Conservation (phyloP, 2,113 vertebrate species). For the Chelonoidis abingdonii region DNA sequence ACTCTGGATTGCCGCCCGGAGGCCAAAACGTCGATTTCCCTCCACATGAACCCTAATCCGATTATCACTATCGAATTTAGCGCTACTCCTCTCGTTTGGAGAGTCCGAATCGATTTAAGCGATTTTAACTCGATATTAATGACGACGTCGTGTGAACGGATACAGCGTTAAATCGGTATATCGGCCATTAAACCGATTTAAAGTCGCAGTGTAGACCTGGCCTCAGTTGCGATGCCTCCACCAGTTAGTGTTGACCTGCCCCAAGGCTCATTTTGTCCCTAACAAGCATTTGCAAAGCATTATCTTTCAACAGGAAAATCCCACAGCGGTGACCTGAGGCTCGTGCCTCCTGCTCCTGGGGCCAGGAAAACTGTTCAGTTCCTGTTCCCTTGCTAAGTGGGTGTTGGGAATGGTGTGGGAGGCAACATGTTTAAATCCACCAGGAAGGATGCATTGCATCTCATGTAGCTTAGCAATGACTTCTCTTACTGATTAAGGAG, state of each 20-base stretch:
- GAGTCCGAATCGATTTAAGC: no score
- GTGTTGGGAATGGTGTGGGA: neutral
- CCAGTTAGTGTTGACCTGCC: neutral
- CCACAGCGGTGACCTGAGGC: no score
- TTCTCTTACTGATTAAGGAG: neutral
- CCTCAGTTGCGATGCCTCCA: neutral
- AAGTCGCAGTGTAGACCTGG: no score
- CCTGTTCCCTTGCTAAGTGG: neutral
- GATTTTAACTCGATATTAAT: no score
- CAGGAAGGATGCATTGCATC: neutral
- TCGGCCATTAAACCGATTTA: no score
- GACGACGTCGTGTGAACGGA: no score
- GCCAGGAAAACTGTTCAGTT: neutral
- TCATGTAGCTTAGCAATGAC: neutral
- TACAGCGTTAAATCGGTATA: no score
- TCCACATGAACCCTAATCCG: no score
- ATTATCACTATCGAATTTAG: no score
- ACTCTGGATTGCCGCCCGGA: no score
- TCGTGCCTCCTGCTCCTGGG: neutral
- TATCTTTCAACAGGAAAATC: neutral
- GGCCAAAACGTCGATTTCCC: no score
- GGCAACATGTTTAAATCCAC: neutral
- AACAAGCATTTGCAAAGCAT: neutral
- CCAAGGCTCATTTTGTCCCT: neutral
- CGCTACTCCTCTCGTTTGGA: no score